Percentiles rank a stretch among this genome's conserved stretches.
These are phyloP conservation scores for Harpagus bidentatus DNA, from an alignment of 2,113 vertebrate genomes.

Conservation along the genomic window DNA sequence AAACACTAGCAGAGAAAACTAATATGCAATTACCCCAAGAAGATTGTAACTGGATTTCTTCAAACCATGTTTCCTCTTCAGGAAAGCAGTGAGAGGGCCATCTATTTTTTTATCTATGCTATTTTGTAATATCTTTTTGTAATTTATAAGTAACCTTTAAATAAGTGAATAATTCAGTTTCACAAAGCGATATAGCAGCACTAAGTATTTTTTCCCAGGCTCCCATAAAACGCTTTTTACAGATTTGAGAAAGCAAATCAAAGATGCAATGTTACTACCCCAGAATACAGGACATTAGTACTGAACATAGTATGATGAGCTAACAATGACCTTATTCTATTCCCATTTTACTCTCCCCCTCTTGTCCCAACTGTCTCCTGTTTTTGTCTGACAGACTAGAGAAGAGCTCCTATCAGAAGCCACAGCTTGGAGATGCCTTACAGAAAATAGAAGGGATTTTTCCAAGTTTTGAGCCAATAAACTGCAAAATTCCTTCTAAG, in stretches of 20 bases:
- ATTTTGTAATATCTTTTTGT: not conserved
- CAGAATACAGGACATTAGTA: not conserved
- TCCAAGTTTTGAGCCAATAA: not conserved
- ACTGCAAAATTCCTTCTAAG: not conserved
- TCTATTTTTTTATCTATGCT: not conserved
- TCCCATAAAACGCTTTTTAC: not conserved
- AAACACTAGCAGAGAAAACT: not conserved
- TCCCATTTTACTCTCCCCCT: not conserved
- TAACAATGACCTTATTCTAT: not conserved
- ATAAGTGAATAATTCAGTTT: not conserved
- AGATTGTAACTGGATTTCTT: not conserved
- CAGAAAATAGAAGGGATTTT: not conserved
- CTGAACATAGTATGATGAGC: not conserved
- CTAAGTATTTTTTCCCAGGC: not conserved
- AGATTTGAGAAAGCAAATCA: not conserved
- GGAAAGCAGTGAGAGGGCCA: not conserved
- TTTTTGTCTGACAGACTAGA: not conserved
- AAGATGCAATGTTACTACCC: not conserved
- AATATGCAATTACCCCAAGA: rapidly evolving
- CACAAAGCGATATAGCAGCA: not conserved
- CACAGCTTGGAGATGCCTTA: not conserved
- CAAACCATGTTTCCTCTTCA: not conserved
- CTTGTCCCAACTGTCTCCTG: not conserved
- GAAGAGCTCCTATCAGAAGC: not conserved
- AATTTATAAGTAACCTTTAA: not conserved